These are phyloP conservation scores for Drosophila fulvimacula DNA, from an alignment of 2,888 invertebrate species.

Conservation along the genomic window DNA sequence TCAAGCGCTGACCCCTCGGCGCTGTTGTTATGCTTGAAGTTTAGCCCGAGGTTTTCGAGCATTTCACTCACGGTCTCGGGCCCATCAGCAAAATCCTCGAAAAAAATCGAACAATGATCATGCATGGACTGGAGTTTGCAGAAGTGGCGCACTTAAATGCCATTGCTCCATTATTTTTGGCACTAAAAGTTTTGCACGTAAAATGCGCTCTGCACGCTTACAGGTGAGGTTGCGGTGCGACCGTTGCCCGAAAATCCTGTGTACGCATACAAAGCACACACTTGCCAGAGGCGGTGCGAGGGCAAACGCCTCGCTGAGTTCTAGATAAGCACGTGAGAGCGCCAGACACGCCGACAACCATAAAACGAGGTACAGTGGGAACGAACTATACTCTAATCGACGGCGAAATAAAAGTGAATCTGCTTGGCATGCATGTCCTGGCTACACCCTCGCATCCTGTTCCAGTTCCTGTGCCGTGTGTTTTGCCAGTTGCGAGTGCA, in stretches of 20 bases:
- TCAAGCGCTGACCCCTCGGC: slow-evolving; percentile 1
- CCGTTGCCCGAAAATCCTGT: slow-evolving; percentile 29
- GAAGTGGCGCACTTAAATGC: slow-evolving; percentile 55
- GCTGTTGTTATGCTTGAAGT: neutral
- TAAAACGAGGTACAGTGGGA: slow-evolving; percentile 12
- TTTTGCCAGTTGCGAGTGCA: slow-evolving; percentile 63
- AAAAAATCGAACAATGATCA: slow-evolving; percentile 43
- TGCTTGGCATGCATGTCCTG: slow-evolving; percentile 58
- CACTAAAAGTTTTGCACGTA: slow-evolving; percentile 76
- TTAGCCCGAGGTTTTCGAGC: neutral
- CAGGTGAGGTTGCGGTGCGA: slow-evolving; percentile 41
- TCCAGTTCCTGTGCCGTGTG: slow-evolving; percentile 40
- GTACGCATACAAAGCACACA: slow-evolving; percentile 44
- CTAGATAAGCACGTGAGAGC: slow-evolving; percentile 78
- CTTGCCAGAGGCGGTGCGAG: slow-evolving; percentile 49
- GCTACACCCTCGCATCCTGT: slow-evolving; percentile 32
- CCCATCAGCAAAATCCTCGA: neutral
- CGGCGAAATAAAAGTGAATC: slow-evolving; percentile 57
- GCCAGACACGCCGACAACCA: slow-evolving; percentile 20
- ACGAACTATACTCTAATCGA: slow-evolving; percentile 50
- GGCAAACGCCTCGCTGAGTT: slow-evolving; percentile 59
- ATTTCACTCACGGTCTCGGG: neutral
- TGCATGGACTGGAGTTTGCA: slow-evolving; percentile 37
- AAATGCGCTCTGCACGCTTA: slow-evolving; percentile 67
- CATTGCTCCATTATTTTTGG: slow-evolving; percentile 77